A percentile compares a stretch with the other conserved stretches of the same genome.
Evolutionary conservation across 1,140 invertebrate genomes (phyloP).

Genomic region (Mizuhopecten yessoensis): DNA sequence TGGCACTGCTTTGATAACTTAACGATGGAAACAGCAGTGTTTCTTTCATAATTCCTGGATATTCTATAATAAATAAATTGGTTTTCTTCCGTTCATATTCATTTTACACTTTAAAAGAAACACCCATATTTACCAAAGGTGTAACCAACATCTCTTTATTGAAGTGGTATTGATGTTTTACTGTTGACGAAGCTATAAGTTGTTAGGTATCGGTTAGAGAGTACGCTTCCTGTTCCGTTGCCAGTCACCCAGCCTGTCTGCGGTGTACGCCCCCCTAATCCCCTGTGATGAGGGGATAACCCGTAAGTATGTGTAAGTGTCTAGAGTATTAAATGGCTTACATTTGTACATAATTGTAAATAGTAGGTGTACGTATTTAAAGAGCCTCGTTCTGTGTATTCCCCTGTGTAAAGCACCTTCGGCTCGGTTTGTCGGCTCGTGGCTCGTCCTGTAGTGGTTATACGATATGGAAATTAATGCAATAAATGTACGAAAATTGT

Average conservation of each 20-base stretch:
- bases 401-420: slow-evolving; percentile 20
- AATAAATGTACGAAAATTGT: slow-evolving; percentile 9
- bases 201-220: not conserved
- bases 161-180: not conserved
- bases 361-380: slow-evolving; percentile 9
- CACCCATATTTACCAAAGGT: not conserved
- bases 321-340: not conserved
- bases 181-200: not conserved
- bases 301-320: slow-evolving; percentile 21
- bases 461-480: not conserved
- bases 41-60: not conserved
- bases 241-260: not conserved
- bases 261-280: slow-evolving; percentile 24
- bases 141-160: not conserved
- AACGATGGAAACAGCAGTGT: not conserved
- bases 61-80: not conserved
- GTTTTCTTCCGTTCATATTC: not conserved
- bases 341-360: slow-evolving; percentile 27
- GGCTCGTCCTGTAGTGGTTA: not conserved
- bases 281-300: not conserved
- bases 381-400: not conserved
- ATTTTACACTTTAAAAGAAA: not conserved
- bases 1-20: not conserved
- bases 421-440: not conserved
- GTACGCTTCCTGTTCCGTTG: not conserved